Percentiles rank a stretch among this genome's conserved stretches.
Conservation (phyloP, 2,888 invertebrate genomes). For the Microctonus hyperodae region DNA sequence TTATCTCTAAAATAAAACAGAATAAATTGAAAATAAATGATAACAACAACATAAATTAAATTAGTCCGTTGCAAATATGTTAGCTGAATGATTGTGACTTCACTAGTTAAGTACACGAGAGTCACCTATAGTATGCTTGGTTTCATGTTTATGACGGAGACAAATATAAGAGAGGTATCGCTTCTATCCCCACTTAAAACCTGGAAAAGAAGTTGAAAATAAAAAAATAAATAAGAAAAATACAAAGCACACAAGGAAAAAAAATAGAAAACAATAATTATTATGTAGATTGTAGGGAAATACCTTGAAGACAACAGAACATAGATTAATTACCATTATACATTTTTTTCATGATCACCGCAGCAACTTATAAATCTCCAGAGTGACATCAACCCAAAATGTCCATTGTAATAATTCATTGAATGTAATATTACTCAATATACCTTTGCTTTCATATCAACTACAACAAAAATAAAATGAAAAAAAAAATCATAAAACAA, state of each 20-base stretch:
- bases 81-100: not conserved
- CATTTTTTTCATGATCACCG: not conserved
- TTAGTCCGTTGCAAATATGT: not conserved
- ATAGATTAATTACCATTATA: not conserved
- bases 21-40: not conserved
- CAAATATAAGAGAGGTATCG: constrained; percentile 1
- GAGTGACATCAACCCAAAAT: too few relatives aligned
- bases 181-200: not conserved
- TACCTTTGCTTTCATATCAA: too few relatives aligned
- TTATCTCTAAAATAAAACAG: not conserved
- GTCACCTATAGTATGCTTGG: not conserved
- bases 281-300: not conserved
- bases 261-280: not conserved
- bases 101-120: not conserved
- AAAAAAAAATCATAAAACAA: too few relatives aligned
- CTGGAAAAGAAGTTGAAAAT: not conserved
- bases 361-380: too few relatives aligned
- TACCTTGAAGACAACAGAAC: not conserved
- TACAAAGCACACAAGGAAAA: too few relatives aligned
- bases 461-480: not conserved
- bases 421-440: too few relatives aligned
- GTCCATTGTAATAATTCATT: too few relatives aligned
- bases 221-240: too few relatives aligned
- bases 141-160: not conserved
- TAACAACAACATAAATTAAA: too few relatives aligned